These are phyloP conservation scores for Rhabdophis nuchalis DNA, from an alignment of 2,797 vertebrate genomes.

Conservation along the genomic window DNA sequence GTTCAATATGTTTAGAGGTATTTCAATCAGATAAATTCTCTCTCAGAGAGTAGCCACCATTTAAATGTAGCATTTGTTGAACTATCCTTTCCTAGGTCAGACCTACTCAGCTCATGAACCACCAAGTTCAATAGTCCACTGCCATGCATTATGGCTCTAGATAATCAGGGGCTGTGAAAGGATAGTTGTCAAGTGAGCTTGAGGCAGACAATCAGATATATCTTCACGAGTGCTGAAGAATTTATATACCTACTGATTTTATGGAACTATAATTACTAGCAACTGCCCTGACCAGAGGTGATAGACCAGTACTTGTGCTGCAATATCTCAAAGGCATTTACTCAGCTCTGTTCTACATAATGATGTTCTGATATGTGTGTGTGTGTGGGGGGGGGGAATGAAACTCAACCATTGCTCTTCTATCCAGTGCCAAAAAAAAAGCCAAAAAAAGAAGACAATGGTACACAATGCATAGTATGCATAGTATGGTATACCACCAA, in stretches of 20 bases:
- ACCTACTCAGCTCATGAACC: background rate
- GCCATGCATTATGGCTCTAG: background rate
- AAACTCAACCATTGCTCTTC: background rate
- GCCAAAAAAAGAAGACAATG: background rate
- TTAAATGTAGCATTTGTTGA: background rate
- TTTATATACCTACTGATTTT: background rate
- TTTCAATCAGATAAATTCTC: background rate
- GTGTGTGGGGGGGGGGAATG: accelerated
- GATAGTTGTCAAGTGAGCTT: background rate
- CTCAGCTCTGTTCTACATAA: background rate
- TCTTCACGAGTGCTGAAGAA: background rate
- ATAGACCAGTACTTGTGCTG: background rate
- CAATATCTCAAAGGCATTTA: background rate
- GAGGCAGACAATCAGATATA: background rate
- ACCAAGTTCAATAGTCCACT: background rate
- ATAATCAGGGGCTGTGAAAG: background rate
- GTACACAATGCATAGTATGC: background rate
- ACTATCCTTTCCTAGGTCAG: background rate
- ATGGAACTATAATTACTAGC: background rate
- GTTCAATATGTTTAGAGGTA: background rate
- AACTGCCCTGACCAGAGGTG: background rate
- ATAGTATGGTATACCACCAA: background rate
- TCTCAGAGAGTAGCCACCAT: background rate
- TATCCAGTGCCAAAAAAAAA: background rate
- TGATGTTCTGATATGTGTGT: background rate